Percentiles rank a stretch among this genome's conserved stretches.
These are phyloP conservation scores for Halictus ligatus DNA, from an alignment of 2,888 invertebrate genomes.

Conservation along the genomic window DNA sequence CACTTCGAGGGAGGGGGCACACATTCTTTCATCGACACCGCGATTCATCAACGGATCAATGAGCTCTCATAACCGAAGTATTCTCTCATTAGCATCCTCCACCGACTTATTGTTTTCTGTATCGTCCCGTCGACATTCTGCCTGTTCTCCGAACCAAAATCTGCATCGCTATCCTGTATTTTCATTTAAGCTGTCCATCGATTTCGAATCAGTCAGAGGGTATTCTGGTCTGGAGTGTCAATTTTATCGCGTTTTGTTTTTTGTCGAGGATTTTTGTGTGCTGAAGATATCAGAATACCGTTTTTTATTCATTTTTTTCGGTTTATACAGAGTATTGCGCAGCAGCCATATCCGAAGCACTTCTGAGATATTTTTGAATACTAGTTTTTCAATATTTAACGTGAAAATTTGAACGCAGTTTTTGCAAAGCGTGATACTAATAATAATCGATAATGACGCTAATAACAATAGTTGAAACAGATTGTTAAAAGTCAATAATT, in stretches of 20 bases:
- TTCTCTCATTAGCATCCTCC: neutral
- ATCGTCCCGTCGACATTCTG: neutral
- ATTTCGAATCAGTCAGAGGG: neutral
- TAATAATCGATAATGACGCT: no score
- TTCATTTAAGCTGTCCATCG: neutral
- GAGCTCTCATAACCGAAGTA: neutral
- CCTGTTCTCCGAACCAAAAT: neutral
- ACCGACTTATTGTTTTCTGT: neutral
- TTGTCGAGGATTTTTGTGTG: no score
- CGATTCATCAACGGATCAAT: neutral
- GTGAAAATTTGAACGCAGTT: neutral
- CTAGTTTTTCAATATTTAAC: neutral
- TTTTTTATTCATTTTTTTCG: no score
- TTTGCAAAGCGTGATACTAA: neutral
- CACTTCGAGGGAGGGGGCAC: slow-evolving; percentile 48
- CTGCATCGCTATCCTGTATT: neutral
- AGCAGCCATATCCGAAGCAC: no score
- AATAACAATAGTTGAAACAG: neutral
- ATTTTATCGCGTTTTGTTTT: neutral
- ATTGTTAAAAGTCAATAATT: neutral
- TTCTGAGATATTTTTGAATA: neutral
- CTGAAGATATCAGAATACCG: no score
- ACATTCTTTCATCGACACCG: slow-evolving; percentile 25
- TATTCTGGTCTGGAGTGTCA: neutral
- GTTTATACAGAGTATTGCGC: no score